phyloP scores from a whole-genome alignment of 2,888 invertebrate genomes.

The Trichopria drosophilae region DNA sequence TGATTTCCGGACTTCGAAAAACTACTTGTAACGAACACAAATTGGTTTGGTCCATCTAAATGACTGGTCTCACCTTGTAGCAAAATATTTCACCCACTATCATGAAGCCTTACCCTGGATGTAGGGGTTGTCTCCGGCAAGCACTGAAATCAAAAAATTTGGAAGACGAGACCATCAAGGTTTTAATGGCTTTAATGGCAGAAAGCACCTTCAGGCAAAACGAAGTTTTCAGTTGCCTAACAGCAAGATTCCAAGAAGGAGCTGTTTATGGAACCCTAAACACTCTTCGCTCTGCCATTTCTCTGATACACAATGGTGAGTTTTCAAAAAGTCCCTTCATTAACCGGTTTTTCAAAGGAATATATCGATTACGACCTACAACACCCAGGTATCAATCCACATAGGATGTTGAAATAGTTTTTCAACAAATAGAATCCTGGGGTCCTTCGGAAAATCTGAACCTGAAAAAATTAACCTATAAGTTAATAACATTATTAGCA shows the following conservation, averaged over 20 bases:
- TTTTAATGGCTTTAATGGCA: background rate
- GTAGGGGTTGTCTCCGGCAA: background rate
- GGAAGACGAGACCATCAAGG: background rate
- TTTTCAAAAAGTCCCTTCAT: constrained; percentile 9
- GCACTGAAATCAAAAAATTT: background rate
- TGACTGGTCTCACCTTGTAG: constrained; percentile 31
- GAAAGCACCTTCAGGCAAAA: background rate
- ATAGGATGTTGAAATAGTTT: constrained; percentile 4
- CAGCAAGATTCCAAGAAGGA: background rate
- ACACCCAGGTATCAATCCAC: constrained; percentile 7
- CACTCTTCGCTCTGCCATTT: constrained; percentile 10
- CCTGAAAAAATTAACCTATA: no score
- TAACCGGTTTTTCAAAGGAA: constrained; percentile 8
- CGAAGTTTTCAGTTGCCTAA: background rate
- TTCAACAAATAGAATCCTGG: constrained; percentile 8
- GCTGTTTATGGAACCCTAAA: constrained; percentile 8
- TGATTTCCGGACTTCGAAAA: no score
- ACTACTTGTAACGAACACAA: background rate
- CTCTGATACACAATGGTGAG: constrained; percentile 8
- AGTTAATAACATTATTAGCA: no score
- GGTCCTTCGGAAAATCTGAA: no score
- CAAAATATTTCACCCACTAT: constrained; percentile 27
- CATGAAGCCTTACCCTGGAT: constrained; percentile 9
- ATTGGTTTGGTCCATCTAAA: background rate
- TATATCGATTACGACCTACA: background rate